Base-by-base conservation (phyloP, 2,113 vertebrate genomes). In the Tetraodon nigroviridis region DNA sequence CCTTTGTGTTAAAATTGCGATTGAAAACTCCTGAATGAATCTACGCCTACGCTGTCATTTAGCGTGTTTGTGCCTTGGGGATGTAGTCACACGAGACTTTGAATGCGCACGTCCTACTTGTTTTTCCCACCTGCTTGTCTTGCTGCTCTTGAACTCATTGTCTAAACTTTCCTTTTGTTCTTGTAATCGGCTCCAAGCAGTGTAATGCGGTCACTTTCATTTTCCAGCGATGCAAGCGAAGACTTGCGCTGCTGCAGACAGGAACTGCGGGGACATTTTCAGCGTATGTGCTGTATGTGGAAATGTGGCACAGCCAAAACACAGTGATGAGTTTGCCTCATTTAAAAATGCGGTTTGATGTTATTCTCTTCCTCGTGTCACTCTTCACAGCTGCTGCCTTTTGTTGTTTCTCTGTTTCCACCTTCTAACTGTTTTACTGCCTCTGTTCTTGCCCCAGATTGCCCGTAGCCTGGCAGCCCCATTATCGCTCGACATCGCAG, bases 401-500 rank as follows among this genome's bases (percentile, higher is more conserved):
- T 15, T 51, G 71, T 61, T 32, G 10, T 32, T 41, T 3, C 32
- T 53, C 19, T 63, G 2, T 13, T 16, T 46, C 55, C 49, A 17
- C 18, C 50, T 29, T 51, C 45, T 37, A 37, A 22, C 16, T 32
- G 19, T 46, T 50, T 48, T 59, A 27, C 24, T 27, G 24, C 24
- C 7, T 40, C 69, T 0, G 13, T 18, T 66, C 19, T 61, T 47
- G 16, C 58, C 81, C 49, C 90, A 97, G 83, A 95, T 99, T 73
- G 91, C 92, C 55, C 89, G 94, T 57, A 99, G 96, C 79, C 86
- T 98, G 57, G 92, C 92, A 58, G 92, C 92, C 3, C 94, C 96
- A 0, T 83, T 98, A 64, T 93, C 91, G 37, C 91, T 94, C 84
- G 95, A 98, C 76, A 96, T 99, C 12, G 96, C 96, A 0, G 96